Evolutionary conservation across 2,888 invertebrate genomes (phyloP).

Genomic region (Dolichomitus sp.): DNA sequence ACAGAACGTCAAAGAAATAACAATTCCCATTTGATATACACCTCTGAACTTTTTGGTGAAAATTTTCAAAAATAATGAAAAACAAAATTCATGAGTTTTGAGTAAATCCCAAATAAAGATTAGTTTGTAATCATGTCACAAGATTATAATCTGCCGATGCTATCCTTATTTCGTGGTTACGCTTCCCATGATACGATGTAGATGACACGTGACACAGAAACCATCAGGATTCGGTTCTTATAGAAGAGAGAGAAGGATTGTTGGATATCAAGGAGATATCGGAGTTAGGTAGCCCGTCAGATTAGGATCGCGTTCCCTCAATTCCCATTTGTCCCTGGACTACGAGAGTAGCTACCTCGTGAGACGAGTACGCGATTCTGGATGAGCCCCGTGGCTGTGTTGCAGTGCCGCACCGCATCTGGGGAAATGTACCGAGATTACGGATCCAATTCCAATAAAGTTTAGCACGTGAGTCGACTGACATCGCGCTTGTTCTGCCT

Average conservation of each 20-base stretch:
- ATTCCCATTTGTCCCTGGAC: constrained; percentile 77
- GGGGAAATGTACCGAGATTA: constrained; percentile 83
- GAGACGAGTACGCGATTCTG: constrained; percentile 39
- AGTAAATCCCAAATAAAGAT: not conserved
- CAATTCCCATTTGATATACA: too few relatives aligned
- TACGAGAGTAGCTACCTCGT: constrained; percentile 51
- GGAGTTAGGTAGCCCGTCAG: constrained; percentile 79
- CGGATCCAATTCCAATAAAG: constrained; percentile 85
- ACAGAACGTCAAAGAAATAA: too few relatives aligned
- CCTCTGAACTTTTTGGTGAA: too few relatives aligned
- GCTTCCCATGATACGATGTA: not conserved
- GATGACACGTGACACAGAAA: constrained; percentile 4
- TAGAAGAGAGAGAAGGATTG: constrained; percentile 47
- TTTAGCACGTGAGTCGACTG: constrained; percentile 83
- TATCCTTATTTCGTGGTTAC: not conserved
- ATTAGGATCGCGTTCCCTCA: constrained; percentile 79
- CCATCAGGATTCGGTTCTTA: constrained; percentile 1
- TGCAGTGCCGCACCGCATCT: constrained; percentile 74
- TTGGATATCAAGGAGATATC: constrained; percentile 72
- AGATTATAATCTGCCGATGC: not conserved
- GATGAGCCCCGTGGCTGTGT: constrained; percentile 22
- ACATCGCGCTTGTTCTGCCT: constrained; percentile 74
- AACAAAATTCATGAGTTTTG: not conserved
- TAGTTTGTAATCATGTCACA: not conserved
- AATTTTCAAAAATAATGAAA: not conserved